A percentile compares a stretch with the other conserved stretches of the same genome.
Conservation (phyloP, 2,888 invertebrate species). For the Barypeithes pellucidus region DNA sequence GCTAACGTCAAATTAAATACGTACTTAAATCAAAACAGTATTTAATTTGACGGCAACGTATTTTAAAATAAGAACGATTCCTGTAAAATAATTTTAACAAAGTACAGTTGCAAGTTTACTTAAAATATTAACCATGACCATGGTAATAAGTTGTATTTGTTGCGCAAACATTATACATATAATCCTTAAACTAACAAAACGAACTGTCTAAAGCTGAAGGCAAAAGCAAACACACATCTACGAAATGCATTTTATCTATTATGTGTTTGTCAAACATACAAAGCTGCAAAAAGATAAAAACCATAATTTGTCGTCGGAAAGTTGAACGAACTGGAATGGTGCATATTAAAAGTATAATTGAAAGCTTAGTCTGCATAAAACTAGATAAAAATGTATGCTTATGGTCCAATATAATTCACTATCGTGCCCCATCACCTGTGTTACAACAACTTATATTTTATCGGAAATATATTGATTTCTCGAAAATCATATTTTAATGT, state of each 20-base stretch:
- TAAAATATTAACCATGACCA: constrained; percentile 3
- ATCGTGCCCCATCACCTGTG: no score
- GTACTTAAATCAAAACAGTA: no score
- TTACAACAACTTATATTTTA: no score
- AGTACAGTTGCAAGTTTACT: not conserved
- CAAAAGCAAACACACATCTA: constrained; percentile 21
- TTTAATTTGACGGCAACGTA: no score
- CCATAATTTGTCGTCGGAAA: constrained; percentile 18
- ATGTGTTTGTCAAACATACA: constrained; percentile 24
- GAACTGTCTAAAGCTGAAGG: constrained; percentile 6
- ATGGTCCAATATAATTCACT: no score
- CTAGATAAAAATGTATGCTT: constrained; percentile 1
- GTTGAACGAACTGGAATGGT: constrained; percentile 25
- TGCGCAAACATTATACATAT: constrained; percentile 1
- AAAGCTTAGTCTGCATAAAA: not conserved
- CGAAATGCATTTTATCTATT: constrained; percentile 27
- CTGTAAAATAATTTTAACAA: no score
- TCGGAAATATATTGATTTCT: no score
- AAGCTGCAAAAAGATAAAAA: constrained; percentile 30
- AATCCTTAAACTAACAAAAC: constrained; percentile 1
- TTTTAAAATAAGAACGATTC: no score
- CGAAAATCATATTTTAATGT: no score
- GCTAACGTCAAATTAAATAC: no score
- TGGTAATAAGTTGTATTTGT: constrained; percentile 8
- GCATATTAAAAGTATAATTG: constrained; percentile 6